Conservation (phyloP, 2,888 invertebrate species). For the Germaria angustata region DNA sequence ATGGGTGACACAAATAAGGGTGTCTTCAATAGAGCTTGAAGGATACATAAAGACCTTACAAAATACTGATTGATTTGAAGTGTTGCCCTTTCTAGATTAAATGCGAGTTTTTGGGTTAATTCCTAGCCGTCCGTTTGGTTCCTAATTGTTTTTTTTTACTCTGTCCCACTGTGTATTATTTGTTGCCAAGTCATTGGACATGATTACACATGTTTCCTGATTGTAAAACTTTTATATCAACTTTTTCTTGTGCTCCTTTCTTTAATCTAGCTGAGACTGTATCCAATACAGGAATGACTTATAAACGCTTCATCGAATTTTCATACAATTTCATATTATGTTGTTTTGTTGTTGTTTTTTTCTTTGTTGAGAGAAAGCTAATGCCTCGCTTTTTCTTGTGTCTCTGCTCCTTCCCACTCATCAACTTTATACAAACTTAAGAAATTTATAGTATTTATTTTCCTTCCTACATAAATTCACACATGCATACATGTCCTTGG, state of each 20-base stretch:
- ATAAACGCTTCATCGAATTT: constrained; percentile 55
- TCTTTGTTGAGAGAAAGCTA: constrained; percentile 8
- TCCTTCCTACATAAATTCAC: background rate
- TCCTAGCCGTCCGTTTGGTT: too few relatives aligned
- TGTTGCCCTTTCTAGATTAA: too few relatives aligned
- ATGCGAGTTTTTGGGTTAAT: too few relatives aligned
- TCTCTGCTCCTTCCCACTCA: background rate
- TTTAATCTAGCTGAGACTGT: constrained; percentile 40
- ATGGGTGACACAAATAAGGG: too few relatives aligned
- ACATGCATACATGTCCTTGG: constrained; percentile 55
- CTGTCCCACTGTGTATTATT: background rate
- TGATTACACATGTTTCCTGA: constrained; percentile 66
- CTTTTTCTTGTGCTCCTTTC: constrained; percentile 17
- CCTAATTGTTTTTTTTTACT: background rate
- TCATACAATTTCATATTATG: constrained; percentile 24
- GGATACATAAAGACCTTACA: too few relatives aligned
- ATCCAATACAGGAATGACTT: constrained; percentile 57
- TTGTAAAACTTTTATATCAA: constrained; percentile 56
- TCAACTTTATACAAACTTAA: constrained; percentile 39
- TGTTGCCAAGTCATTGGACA: constrained; percentile 66
- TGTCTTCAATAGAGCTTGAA: too few relatives aligned
- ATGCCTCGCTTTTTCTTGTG: constrained; percentile 7
- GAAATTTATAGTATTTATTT: constrained; percentile 21
- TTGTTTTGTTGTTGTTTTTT: background rate
- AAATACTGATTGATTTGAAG: too few relatives aligned